These are phyloP conservation scores for Conus ventricosus DNA, from an alignment of 1,140 invertebrate species.

Conservation along the genomic window DNA sequence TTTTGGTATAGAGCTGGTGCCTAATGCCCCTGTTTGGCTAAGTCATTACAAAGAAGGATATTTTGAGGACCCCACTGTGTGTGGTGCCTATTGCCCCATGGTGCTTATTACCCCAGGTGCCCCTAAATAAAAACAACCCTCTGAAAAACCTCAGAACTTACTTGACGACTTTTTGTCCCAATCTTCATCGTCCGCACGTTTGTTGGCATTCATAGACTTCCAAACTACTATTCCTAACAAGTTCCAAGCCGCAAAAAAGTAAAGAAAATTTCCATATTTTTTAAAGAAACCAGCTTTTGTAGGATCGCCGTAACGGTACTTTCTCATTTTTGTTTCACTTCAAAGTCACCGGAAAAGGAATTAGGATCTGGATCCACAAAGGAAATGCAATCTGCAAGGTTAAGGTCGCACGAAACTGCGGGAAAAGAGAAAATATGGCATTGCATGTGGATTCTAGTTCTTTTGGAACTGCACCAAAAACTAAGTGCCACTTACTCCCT, in stretches of 20 bases:
- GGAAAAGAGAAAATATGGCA: constrained; percentile 30
- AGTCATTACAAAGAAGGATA: too few species aligned
- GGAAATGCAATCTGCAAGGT: not conserved
- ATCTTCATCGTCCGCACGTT: constrained; percentile 20
- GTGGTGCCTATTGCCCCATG: too few species aligned
- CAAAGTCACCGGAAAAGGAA: constrained; percentile 8
- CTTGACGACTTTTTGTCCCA: constrained; percentile 34
- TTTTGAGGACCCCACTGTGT: too few species aligned
- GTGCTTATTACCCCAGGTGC: too few species aligned
- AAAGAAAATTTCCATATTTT: constrained; percentile 35
- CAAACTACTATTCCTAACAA: constrained; percentile 36
- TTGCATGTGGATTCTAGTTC: constrained; percentile 19
- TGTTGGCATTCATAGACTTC: constrained; percentile 21
- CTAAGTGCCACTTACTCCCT: constrained; percentile 81
- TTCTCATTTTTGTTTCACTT: constrained; percentile 23
- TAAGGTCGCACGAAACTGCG: constrained; percentile 16
- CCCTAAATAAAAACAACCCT: too few species aligned
- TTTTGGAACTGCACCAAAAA: not conserved
- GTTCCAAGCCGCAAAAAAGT: constrained; percentile 49
- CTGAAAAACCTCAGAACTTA: constrained; percentile 16
- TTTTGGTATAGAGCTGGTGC: too few species aligned
- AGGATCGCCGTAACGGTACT: constrained; percentile 42
- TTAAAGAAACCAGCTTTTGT: constrained; percentile 9
- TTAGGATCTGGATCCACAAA: not conserved
- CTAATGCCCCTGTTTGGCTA: too few species aligned